These are phyloP conservation scores for Tipula confusa DNA, from an alignment of 2,888 invertebrate species.

Conservation along the genomic window DNA sequence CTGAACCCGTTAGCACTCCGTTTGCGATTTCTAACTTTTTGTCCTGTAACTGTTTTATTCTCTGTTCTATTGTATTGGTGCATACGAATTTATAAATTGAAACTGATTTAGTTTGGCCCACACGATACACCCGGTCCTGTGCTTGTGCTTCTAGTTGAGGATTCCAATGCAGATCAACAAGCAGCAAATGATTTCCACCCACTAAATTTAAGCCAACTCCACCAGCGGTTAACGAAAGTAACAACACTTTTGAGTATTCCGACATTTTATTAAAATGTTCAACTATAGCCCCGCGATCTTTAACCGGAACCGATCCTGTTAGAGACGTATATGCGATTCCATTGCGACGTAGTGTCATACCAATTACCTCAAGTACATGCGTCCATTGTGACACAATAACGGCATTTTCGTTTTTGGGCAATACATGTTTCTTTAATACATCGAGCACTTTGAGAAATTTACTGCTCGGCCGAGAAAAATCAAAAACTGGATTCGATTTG, in stretches of 20 bases:
- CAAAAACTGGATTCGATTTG: slow-evolving; percentile 68
- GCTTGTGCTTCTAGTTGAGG: slow-evolving; percentile 94
- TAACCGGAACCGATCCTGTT: slow-evolving; percentile 69
- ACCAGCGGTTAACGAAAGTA: slow-evolving; percentile 87
- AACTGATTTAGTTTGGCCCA: slow-evolving; percentile 81
- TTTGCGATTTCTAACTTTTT: slow-evolving; percentile 73
- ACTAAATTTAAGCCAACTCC: slow-evolving; percentile 91
- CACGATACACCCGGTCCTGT: slow-evolving; percentile 86
- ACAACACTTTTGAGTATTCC: slow-evolving; percentile 59
- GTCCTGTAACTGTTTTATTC: slow-evolving; percentile 75
- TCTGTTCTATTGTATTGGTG: slow-evolving; percentile 74
- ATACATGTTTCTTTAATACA: slow-evolving; percentile 54
- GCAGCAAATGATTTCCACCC: slow-evolving; percentile 85
- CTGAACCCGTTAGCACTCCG: slow-evolving; percentile 68
- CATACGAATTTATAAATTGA: slow-evolving; percentile 68
- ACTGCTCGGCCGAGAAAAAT: slow-evolving; percentile 57
- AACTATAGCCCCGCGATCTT: slow-evolving; percentile 66
- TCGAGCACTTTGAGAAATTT: slow-evolving; percentile 61
- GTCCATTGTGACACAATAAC: slow-evolving; percentile 95
- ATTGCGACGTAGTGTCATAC: slow-evolving; percentile 55
- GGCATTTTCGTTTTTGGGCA: slow-evolving; percentile 61
- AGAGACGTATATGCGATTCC: slow-evolving; percentile 61
- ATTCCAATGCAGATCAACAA: slow-evolving; percentile 95
- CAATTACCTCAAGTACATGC: slow-evolving; percentile 69
- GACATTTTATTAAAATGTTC: slow-evolving; percentile 63